phyloP scores from a whole-genome alignment of 2,888 invertebrate genomes.

The Cheiracanthium punctorium region DNA sequence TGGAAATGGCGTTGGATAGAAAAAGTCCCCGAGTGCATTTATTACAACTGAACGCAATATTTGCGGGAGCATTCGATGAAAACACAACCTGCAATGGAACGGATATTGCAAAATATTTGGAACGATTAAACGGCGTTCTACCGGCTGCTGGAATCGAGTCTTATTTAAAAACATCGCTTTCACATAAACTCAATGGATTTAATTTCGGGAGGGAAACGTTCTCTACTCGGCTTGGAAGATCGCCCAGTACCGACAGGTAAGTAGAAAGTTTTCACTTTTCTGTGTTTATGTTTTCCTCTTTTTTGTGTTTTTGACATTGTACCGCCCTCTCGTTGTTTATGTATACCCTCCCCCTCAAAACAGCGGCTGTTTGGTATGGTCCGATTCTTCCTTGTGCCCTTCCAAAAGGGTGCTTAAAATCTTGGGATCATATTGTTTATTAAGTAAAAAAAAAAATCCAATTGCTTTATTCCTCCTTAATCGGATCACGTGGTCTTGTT shows the following conservation, averaged over 20 bases:
- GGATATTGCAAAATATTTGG: conserved; percentile 54
- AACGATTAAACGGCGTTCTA: conserved; percentile 38
- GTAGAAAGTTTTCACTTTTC: not conserved
- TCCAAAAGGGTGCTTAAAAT: not conserved
- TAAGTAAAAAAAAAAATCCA: no score
- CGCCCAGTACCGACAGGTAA: conserved; percentile 60
- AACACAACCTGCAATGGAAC: conserved; percentile 34
- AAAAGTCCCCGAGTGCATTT: conserved; percentile 41
- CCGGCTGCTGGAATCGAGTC: conserved; percentile 33
- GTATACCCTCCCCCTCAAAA: conserved; percentile 36
- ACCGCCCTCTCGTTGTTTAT: conserved; percentile 41
- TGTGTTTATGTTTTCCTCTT: not conserved
- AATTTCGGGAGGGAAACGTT: conserved; percentile 46
- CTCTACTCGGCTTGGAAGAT: conserved; percentile 39
- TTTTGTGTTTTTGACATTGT: not conserved
- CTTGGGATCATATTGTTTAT: no score
- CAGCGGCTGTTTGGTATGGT: conserved; percentile 43
- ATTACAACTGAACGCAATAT: conserved; percentile 46
- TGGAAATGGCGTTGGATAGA: conserved; percentile 52
- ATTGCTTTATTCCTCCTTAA: no score
- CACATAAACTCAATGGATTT: conserved; percentile 27
- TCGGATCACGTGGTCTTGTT: no score
- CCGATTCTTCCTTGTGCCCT: conserved; percentile 17
- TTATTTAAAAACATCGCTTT: conserved; percentile 39
- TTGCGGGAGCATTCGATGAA: conserved; percentile 35